Evolutionary conservation across 2,888 invertebrate species (phyloP), one percentile per base, ranked within the genome.

Genomic region (Heliconius sara): DNA sequence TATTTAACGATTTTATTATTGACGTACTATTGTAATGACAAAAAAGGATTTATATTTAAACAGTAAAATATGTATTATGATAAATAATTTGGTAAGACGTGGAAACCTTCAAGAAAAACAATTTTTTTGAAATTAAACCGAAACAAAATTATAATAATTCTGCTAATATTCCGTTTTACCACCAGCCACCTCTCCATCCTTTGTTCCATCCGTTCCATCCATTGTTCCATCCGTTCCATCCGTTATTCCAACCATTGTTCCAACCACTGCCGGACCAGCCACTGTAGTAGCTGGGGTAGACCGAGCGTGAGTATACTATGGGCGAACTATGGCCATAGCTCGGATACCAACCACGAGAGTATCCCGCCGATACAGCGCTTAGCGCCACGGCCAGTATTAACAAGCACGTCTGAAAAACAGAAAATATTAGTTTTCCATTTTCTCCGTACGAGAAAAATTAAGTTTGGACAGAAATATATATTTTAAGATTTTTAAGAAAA

Each of bases 351-450:
- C 84, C 83, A 30, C 84, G 79, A 82, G 87, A 80, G 85, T 86
- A 85, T 73, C 91, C 91, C 0, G 91, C 92, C 0, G 89, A 86
- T n/a, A 87, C 87, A 52, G 84, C 78, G 76, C 85, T 76, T 67
- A 86, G 77, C 47, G 84, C 79, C 34, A 85, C 82, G n/a, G 82
- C 83, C 73, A 87, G 60, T 67, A 89, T 84, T 82, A 90, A 60
- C 72, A 90, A 25, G 43, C 87, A 84, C n/a, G 83, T 79, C 84
- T 92, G 84, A 25, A 87, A 80, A 34, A 85, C 16, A 47, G 85
- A 47, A 65, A 47, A 67, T 70, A 60, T 34, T 12, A 12, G 13
- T 30, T 6, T 66, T 34, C 6, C 65, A 30, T 34, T 67, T 67
- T 39, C 34, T 34, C 5, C 1, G 12, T n/a, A 25, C 12, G 0